Conservation (phyloP, 2,888 invertebrate genomes). For the Cyaniris semiargus region DNA sequence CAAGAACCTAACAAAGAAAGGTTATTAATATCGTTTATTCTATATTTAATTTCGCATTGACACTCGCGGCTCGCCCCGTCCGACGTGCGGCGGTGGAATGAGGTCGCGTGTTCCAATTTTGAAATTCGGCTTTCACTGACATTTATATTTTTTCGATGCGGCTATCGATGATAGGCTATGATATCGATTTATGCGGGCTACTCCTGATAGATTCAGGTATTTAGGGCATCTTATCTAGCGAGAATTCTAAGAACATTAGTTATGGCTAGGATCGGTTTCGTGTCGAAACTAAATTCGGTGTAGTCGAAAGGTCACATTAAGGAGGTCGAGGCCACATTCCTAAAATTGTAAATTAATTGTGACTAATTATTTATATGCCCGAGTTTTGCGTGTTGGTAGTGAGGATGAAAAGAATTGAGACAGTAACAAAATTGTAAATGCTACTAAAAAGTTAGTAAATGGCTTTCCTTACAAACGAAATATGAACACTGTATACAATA, state of each 20-base stretch:
- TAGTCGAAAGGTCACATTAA: background rate
- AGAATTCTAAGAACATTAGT: slow-evolving; percentile 5
- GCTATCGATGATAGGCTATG: slow-evolving; percentile 26
- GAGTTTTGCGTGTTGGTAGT: background rate
- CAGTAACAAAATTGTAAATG: background rate
- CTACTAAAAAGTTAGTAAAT: background rate
- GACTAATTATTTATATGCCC: slow-evolving; percentile 2
- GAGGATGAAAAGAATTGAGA: background rate
- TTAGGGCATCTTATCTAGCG: background rate
- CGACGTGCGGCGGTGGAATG: slow-evolving; percentile 65
- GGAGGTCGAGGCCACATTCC: slow-evolving; percentile 27
- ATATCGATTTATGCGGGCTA: background rate
- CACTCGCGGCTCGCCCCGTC: slow-evolving; percentile 58
- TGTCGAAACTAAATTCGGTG: background rate
- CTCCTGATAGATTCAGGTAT: background rate
- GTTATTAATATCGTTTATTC: slow-evolving; percentile 41
- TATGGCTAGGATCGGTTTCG: slow-evolving; percentile 14
- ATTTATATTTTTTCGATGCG: slow-evolving; percentile 42
- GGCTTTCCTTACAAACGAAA: background rate
- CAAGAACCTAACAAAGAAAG: slow-evolving; percentile 23
- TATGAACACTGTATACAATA: background rate
- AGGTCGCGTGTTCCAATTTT: slow-evolving; percentile 75
- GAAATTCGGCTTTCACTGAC: slow-evolving; percentile 72
- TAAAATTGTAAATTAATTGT: slow-evolving; percentile 24
- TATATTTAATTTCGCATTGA: slow-evolving; percentile 60